phyloP scores from a whole-genome alignment of 2,888 invertebrate genomes.

The Stenodera caucasica region DNA sequence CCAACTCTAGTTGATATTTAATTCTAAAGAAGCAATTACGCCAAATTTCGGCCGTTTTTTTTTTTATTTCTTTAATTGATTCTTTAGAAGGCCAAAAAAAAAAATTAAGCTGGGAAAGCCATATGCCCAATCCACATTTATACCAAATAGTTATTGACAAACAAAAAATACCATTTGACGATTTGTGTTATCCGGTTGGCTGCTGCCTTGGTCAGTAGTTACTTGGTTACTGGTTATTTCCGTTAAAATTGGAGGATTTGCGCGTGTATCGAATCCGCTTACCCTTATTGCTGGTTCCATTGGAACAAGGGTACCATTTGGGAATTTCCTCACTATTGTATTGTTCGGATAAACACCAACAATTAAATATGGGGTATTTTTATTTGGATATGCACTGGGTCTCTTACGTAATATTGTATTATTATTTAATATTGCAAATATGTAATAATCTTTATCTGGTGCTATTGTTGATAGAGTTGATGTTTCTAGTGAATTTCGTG shows the following conservation, averaged over 20 bases:
- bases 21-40: too few species aligned
- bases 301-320: constrained; percentile 78
- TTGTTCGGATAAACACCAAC: constrained; percentile 78
- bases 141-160: constrained; percentile 46
- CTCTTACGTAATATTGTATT: constrained; percentile 78
- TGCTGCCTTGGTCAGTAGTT: constrained; percentile 52
- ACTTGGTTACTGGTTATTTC: constrained; percentile 68
- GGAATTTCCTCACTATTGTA: constrained; percentile 76
- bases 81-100: neutral
- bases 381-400: constrained; percentile 67
- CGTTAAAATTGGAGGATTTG: constrained; percentile 60
- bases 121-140: neutral
- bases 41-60: too few species aligned
- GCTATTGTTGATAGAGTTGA: constrained; percentile 38
- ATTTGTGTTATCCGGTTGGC: constrained; percentile 58
- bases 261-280: constrained; percentile 63
- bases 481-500: constrained; percentile 39
- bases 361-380: constrained; percentile 72
- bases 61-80: neutral
- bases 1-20: too few species aligned
- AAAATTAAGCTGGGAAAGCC: neutral
- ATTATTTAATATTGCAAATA: constrained; percentile 77
- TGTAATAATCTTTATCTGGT: constrained; percentile 69
- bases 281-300: constrained; percentile 59
- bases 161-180: constrained; percentile 58